phyloP scores from a whole-genome alignment of 1,140 invertebrate genomes.

The Ylistrum balloti region DNA sequence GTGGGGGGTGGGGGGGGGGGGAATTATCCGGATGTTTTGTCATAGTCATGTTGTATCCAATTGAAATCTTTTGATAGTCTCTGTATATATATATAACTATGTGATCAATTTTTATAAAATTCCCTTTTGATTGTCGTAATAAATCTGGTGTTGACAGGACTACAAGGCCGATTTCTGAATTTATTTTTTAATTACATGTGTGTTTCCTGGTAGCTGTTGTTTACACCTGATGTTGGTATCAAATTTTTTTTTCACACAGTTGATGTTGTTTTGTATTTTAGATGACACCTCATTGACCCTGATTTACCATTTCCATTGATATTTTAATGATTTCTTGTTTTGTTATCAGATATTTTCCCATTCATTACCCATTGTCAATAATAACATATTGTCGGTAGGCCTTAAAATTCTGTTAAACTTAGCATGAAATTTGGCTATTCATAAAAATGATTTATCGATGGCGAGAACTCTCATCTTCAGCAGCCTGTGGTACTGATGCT shows the following conservation, averaged over 20 bases:
- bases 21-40: too few relatives aligned
- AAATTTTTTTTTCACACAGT: too few relatives aligned
- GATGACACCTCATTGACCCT: not conserved
- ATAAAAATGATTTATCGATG: constrained; percentile 30
- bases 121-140: not conserved
- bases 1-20: too few relatives aligned
- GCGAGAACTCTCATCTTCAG: not conserved
- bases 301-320: not conserved
- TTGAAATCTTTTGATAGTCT: too few relatives aligned
- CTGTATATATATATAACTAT: too few relatives aligned
- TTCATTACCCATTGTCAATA: constrained; percentile 11
- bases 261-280: not conserved
- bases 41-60: too few relatives aligned
- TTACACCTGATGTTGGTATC: not conserved
- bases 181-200: not conserved
- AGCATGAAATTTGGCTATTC: constrained; percentile 14
- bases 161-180: not conserved
- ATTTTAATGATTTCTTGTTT: constrained; percentile 12
- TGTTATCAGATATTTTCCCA: constrained; percentile 9
- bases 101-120: too few relatives aligned
- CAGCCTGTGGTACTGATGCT: constrained; percentile 28
- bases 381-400: constrained; percentile 10
- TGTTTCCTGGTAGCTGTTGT: not conserved
- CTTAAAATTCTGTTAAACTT: constrained; percentile 28
- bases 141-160: not conserved